A percentile compares a stretch with the other conserved stretches of the same genome.
phyloP scores from a whole-genome alignment of 2,888 invertebrate genomes.

The Synanthedon formicaeformis region DNA sequence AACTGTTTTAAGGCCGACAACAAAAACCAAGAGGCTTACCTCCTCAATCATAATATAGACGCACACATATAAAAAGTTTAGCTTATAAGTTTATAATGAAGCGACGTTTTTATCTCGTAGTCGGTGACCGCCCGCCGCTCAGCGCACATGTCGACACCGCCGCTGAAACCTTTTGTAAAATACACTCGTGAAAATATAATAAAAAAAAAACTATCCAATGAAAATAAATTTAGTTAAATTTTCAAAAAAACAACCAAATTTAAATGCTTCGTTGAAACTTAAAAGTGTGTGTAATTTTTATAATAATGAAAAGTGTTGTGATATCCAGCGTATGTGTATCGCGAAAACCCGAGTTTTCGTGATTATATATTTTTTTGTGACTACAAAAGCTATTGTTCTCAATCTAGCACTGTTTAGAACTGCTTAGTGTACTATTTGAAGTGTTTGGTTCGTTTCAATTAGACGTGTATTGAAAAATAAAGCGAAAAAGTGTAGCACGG shows the following conservation, averaged over 20 bases:
- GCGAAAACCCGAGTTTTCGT: slow-evolving; percentile 40
- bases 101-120: slow-evolving; percentile 69
- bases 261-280: slow-evolving; percentile 18
- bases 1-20: slow-evolving; percentile 59
- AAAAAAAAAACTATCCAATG: slow-evolving; percentile 27
- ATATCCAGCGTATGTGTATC: slow-evolving; percentile 42
- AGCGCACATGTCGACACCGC: slow-evolving; percentile 52
- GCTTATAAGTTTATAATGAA: slow-evolving; percentile 71
- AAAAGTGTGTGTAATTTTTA: slow-evolving; percentile 35
- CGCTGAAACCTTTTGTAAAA: slow-evolving; percentile 35
- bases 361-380: slow-evolving; percentile 46
- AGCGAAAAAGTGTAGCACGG: slow-evolving; percentile 65
- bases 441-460: slow-evolving; percentile 61
- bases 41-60: slow-evolving; percentile 46
- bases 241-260: slow-evolving; percentile 26
- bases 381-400: slow-evolving; percentile 64
- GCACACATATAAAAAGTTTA: slow-evolving; percentile 64
- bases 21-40: slow-evolving; percentile 54
- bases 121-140: slow-evolving; percentile 58
- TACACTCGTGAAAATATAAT: slow-evolving; percentile 44
- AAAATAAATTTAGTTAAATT: slow-evolving; percentile 33
- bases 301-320: slow-evolving; percentile 65
- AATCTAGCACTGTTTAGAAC: slow-evolving; percentile 34
- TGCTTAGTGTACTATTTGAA: slow-evolving; percentile 51
- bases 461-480: slow-evolving; percentile 55